phyloP scores from a whole-genome alignment of 2,797 vertebrate genomes.

The Urosaurus nigricauda region DNA sequence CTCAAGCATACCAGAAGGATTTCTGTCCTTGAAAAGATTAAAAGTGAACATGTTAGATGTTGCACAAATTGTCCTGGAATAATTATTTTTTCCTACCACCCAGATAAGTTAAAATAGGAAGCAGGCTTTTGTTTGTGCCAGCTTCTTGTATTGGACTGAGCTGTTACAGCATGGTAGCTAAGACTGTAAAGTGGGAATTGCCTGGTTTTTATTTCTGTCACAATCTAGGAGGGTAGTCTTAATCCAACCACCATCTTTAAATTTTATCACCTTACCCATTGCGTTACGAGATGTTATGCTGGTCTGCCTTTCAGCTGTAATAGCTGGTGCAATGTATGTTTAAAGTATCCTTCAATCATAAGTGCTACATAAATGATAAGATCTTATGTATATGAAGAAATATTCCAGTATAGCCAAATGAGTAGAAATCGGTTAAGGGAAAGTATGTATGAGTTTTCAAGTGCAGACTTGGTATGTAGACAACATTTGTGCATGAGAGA shows the following conservation, averaged over 20 bases:
- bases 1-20: constrained; percentile 13
- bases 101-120: background rate
- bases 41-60: background rate
- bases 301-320: background rate
- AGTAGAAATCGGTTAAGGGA: background rate
- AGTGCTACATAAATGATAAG: background rate
- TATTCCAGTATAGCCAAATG: background rate
- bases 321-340: background rate
- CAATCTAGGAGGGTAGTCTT: background rate
- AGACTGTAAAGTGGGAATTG: background rate
- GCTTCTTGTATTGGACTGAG: background rate
- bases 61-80: background rate
- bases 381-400: background rate
- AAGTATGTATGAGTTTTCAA: background rate
- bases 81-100: background rate
- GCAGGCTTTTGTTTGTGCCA: background rate
- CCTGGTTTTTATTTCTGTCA: background rate
- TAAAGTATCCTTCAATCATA: background rate
- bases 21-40: background rate
- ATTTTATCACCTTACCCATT: background rate
- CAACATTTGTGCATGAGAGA: background rate
- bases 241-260: background rate
- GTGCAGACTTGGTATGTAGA: accelerated
- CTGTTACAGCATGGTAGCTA: background rate
- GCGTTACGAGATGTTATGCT: background rate